These are phyloP conservation scores for Lagorchestes hirsutus DNA, from an alignment of 2,797 vertebrate genomes.

Conservation along the genomic window DNA sequence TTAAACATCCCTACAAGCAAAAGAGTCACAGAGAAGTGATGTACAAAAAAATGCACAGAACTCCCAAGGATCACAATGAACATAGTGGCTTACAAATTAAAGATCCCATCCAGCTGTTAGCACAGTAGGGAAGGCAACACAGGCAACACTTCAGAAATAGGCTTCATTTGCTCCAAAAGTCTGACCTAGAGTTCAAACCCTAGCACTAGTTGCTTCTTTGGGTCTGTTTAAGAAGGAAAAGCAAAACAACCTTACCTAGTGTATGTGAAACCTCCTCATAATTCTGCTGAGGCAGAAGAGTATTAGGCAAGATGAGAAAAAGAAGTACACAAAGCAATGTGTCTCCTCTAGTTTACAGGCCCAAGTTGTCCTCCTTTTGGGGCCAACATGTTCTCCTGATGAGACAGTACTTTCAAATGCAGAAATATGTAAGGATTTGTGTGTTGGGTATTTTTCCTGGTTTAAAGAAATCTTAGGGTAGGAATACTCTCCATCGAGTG, in stretches of 20 bases:
- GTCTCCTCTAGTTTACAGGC: not conserved
- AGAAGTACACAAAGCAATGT: not conserved
- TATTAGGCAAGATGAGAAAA: not conserved
- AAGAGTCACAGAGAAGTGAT: not conserved
- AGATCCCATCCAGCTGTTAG: not conserved
- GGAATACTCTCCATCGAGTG: not conserved
- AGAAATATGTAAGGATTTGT: not conserved
- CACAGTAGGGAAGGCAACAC: not conserved
- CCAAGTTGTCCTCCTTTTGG: not conserved
- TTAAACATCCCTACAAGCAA: not conserved
- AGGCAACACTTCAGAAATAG: not conserved
- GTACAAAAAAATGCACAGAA: not conserved
- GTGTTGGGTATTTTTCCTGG: not conserved
- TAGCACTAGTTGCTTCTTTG: not conserved
- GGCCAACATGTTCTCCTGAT: not conserved
- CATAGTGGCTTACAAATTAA: not conserved
- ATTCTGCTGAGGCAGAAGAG: not conserved
- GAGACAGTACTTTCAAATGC: not conserved
- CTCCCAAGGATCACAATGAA: not conserved
- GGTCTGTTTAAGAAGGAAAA: not conserved
- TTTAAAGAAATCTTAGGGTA: not conserved
- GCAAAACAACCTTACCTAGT: not conserved
- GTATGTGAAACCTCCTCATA: not conserved
- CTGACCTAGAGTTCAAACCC: not conserved
- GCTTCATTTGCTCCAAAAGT: not conserved